phyloP scores from a whole-genome alignment of 2,113 vertebrate species.

The Nothoprocta perdicaria region DNA sequence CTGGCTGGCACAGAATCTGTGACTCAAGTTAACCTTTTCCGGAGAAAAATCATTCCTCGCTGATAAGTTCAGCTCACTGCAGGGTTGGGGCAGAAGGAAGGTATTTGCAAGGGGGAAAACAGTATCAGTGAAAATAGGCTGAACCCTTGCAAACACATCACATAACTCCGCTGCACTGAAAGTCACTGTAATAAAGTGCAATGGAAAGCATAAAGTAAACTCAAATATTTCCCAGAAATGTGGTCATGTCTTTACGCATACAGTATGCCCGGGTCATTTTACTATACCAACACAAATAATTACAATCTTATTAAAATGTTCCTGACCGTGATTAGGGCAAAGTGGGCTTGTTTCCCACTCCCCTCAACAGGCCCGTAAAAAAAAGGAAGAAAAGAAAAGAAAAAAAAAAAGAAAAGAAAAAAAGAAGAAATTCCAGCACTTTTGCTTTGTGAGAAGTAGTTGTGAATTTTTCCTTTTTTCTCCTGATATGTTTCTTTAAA shows the following conservation, averaged over 20 bases:
- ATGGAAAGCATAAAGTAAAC: slow-evolving; percentile 35
- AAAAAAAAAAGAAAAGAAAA: neutral
- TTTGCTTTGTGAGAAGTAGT: slow-evolving; percentile 29
- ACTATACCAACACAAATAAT: slow-evolving; percentile 59
- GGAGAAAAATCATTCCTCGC: neutral
- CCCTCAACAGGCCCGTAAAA: slow-evolving; percentile 21
- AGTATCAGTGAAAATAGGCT: neutral
- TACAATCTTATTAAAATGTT: slow-evolving; percentile 52
- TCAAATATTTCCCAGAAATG: slow-evolving; percentile 45
- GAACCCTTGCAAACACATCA: neutral
- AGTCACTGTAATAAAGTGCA: slow-evolving; percentile 49
- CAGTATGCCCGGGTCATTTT: slow-evolving; percentile 31
- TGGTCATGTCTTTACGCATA: neutral
- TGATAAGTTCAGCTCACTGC: neutral
- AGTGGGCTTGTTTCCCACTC: slow-evolving; percentile 30
- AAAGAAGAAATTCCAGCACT: neutral
- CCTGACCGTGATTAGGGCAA: slow-evolving; percentile 47
- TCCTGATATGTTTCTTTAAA: slow-evolving; percentile 11
- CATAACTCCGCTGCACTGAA: slow-evolving; percentile 25
- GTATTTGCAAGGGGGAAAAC: neutral
- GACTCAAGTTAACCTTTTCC: neutral
- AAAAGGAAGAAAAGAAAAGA: neutral
- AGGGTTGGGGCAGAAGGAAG: neutral
- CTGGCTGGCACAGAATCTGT: neutral
- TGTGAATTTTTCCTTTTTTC: neutral